phyloP scores from a whole-genome alignment of 2,888 invertebrate genomes.

The Alentia gelatinosa region DNA sequence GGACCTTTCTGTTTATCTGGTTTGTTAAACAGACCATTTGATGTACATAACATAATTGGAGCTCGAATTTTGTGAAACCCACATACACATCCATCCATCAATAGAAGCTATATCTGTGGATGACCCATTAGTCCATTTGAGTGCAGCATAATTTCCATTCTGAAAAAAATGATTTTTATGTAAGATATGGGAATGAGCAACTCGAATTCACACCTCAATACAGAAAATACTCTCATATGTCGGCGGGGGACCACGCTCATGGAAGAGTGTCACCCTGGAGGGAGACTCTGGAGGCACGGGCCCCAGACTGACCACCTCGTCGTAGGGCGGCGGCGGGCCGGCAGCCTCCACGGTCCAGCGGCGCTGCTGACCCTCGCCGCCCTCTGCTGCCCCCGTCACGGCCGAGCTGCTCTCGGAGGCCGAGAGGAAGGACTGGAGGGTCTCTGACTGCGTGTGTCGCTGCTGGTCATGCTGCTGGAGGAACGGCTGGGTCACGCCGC shows the following conservation, averaged over 20 bases:
- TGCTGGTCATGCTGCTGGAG: neutral
- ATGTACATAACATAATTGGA: too few relatives aligned
- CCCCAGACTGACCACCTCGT: neutral
- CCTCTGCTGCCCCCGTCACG: neutral
- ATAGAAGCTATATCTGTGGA: too few relatives aligned
- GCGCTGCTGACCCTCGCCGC: neutral
- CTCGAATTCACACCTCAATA: neutral
- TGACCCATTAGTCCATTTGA: too few relatives aligned
- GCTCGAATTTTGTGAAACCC: too few relatives aligned
- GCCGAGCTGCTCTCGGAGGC: neutral
- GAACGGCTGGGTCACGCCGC: constrained; percentile 14
- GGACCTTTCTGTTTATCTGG: too few relatives aligned
- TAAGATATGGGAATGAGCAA: too few relatives aligned
- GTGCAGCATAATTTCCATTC: too few relatives aligned
- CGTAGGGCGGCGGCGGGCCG: neutral
- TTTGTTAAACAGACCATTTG: too few relatives aligned
- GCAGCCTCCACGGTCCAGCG: neutral
- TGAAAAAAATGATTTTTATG: too few relatives aligned
- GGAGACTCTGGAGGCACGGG: neutral
- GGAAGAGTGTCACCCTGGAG: neutral
- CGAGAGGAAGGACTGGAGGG: constrained; percentile 1
- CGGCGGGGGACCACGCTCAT: neutral
- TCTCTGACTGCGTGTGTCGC: neutral
- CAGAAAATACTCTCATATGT: constrained; percentile 5
- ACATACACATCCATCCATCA: too few relatives aligned